phyloP scores from a whole-genome alignment of 2,888 invertebrate species.

The Linnaemya vulpina region DNA sequence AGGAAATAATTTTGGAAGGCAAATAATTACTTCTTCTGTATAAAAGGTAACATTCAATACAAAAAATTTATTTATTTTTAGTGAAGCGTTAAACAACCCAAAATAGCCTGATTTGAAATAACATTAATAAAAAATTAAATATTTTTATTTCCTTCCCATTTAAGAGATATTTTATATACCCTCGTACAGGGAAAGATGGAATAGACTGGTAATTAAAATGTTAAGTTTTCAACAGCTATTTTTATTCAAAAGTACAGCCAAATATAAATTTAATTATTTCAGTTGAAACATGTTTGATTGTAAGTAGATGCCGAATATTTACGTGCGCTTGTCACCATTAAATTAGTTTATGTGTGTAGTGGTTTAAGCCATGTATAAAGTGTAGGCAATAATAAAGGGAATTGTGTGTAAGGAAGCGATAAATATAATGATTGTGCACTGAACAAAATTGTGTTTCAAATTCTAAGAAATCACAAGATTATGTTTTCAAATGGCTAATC shows the following conservation, averaged over 20 bases:
- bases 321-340: not conserved
- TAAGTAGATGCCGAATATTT: not conserved
- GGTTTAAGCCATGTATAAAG: not conserved
- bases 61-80: too few relatives aligned
- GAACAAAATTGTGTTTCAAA: not conserved
- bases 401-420: slow-evolving; percentile 14
- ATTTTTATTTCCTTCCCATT: too few relatives aligned
- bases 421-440: slow-evolving; percentile 16
- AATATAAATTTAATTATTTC: not conserved
- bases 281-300: not conserved
- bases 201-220: too few relatives aligned
- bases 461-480: too few relatives aligned
- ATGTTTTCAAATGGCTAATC: not conserved
- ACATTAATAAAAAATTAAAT: too few relatives aligned
- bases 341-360: not conserved
- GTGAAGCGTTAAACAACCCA: too few relatives aligned
- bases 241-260: not conserved
- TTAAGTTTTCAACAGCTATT: not conserved
- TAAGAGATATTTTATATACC: too few relatives aligned
- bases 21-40: too few relatives aligned
- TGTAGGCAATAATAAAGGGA: slow-evolving; percentile 41
- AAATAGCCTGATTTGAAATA: too few relatives aligned
- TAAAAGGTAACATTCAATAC: too few relatives aligned
- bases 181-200: too few relatives aligned
- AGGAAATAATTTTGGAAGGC: too few relatives aligned